Percentiles rank a stretch among this genome's conserved stretches.
Conservation (phyloP, 2,113 vertebrate genomes). For the Rattus rattus region DNA sequence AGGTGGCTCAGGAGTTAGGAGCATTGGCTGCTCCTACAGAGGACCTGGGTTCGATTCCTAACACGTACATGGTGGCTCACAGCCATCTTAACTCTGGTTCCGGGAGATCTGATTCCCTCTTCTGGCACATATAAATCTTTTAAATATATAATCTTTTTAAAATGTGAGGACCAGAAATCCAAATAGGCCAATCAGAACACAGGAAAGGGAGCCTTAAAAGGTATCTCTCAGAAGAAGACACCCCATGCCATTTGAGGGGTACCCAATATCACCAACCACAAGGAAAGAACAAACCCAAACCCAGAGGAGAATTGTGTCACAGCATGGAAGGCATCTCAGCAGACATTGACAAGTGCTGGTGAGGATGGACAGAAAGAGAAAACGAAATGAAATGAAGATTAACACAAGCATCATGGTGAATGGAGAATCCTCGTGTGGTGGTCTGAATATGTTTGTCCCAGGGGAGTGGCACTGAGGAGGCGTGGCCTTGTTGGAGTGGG, state of each 20-base stretch:
- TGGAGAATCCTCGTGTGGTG: background rate
- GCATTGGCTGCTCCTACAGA: background rate
- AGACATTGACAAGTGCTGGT: background rate
- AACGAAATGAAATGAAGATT: too few species aligned
- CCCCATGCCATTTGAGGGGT: background rate
- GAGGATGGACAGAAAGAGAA: background rate
- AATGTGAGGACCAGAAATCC: background rate
- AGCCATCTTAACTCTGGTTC: background rate
- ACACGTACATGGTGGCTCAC: background rate
- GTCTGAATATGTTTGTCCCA: too few species aligned
- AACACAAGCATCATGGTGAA: background rate
- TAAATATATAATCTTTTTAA: background rate
- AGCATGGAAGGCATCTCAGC: background rate
- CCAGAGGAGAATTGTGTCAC: background rate
- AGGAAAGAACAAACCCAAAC: background rate
- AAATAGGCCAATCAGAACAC: background rate
- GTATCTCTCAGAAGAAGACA: background rate
- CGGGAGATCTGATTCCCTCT: background rate
- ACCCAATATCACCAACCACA: background rate
- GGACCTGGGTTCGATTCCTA: background rate
- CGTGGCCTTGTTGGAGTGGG: too few species aligned
- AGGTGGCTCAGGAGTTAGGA: background rate
- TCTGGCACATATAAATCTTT: background rate
- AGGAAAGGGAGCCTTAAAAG: background rate
- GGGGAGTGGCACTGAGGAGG: too few species aligned